These are phyloP conservation scores for Saturnia pavonia DNA, from an alignment of 2,888 invertebrate species.

Conservation along the genomic window DNA sequence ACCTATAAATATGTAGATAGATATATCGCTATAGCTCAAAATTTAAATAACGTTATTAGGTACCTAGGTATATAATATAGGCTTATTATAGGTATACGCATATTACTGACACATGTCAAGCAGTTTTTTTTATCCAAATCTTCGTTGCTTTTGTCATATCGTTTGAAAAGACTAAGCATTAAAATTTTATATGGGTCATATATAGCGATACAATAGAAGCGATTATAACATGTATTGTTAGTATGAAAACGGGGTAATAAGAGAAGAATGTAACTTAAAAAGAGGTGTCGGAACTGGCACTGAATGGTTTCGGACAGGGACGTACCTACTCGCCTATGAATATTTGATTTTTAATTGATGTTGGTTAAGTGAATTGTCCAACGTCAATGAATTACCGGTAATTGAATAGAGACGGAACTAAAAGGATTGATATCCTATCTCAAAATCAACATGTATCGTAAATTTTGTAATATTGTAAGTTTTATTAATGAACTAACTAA, in stretches of 20 bases:
- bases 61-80: no score
- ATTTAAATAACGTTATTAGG: no score
- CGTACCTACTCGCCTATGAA: neutral
- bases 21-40: no score
- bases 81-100: no score
- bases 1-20: neutral
- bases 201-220: constrained; percentile 5
- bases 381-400: no score
- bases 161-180: neutral
- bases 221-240: constrained; percentile 12
- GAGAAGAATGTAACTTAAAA: neutral
- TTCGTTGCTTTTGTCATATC: neutral
- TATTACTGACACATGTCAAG: neutral
- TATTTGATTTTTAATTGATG: neutral
- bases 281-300: neutral
- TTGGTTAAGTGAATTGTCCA: neutral
- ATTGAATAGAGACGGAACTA: no score
- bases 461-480: no score
- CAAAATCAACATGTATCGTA: no score
- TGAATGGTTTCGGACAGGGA: constrained; percentile 4
- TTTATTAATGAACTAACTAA: no score
- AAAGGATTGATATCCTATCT: no score
- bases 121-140: neutral
- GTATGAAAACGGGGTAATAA: constrained; percentile 2
- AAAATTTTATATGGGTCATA: constrained; percentile 8